Evolutionary conservation across 2,113 vertebrate genomes (phyloP).

Genomic region (Macaca nemestrina): DNA sequence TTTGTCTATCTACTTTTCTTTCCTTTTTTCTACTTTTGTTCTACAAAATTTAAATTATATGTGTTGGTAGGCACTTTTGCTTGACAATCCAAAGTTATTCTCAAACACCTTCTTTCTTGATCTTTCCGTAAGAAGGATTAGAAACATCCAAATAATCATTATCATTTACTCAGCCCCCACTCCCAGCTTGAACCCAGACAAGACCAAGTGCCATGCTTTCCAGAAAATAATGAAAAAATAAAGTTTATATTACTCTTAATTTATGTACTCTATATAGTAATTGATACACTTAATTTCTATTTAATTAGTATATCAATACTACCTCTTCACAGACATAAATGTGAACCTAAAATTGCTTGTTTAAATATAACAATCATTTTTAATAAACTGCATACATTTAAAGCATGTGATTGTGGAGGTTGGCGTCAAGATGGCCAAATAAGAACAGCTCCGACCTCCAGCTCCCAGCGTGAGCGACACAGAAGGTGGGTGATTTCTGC

Average conservation of each 20-base stretch:
- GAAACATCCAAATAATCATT: neutral
- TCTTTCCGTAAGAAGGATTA: neutral
- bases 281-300: neutral
- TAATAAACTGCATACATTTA: neutral
- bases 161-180: neutral
- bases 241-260: neutral
- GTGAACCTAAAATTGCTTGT: neutral
- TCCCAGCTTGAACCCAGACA: neutral
- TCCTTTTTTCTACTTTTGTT: neutral
- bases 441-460: too few relatives aligned
- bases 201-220: neutral
- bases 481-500: too few relatives aligned
- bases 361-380: neutral
- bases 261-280: neutral
- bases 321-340: neutral
- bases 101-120: neutral
- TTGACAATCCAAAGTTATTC: neutral
- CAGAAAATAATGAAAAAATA: neutral
- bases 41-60: neutral
- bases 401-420: neutral
- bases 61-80: neutral
- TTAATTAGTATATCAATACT: neutral
- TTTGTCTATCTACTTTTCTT: neutral
- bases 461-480: too few relatives aligned
- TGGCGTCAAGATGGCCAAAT: too few relatives aligned